Conservation (phyloP, 2,797 vertebrate species). For the Catharus ustulatus region DNA sequence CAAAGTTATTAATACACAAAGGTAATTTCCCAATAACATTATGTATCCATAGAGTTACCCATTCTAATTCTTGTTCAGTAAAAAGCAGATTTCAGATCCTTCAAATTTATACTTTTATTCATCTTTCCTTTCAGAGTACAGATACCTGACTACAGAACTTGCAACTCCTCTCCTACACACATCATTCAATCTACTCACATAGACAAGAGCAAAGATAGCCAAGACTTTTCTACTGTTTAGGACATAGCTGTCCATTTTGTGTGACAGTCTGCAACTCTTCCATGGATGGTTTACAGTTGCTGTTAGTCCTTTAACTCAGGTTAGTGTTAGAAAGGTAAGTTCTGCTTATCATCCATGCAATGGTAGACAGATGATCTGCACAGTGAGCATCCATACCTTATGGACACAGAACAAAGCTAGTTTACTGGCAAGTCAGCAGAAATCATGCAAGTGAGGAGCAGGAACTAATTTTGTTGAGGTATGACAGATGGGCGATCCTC, state of each 20-base stretch:
- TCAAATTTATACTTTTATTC: neutral
- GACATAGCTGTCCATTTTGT: neutral
- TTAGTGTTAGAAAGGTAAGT: neutral
- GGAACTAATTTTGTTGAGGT: neutral
- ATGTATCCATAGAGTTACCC: neutral
- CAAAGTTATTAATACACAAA: neutral
- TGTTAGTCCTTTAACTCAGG: neutral
- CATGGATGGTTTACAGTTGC: too few species aligned
- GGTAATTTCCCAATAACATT: neutral
- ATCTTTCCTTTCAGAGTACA: neutral
- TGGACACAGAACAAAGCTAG: neutral
- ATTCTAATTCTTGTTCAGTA: neutral
- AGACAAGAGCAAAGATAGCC: neutral
- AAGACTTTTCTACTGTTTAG: neutral
- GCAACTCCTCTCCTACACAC: neutral
- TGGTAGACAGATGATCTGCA: rapidly evolving
- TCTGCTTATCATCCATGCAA: neutral
- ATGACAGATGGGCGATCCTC: neutral
- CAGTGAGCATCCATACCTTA: neutral
- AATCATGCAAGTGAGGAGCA: rapidly evolving
- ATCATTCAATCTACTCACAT: neutral
- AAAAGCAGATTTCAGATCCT: neutral
- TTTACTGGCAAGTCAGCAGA: neutral
- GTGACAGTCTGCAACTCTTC: neutral
- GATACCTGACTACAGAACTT: neutral